phyloP scores from a whole-genome alignment of 2,113 vertebrate genomes.

The Phainopepla nitens region DNA sequence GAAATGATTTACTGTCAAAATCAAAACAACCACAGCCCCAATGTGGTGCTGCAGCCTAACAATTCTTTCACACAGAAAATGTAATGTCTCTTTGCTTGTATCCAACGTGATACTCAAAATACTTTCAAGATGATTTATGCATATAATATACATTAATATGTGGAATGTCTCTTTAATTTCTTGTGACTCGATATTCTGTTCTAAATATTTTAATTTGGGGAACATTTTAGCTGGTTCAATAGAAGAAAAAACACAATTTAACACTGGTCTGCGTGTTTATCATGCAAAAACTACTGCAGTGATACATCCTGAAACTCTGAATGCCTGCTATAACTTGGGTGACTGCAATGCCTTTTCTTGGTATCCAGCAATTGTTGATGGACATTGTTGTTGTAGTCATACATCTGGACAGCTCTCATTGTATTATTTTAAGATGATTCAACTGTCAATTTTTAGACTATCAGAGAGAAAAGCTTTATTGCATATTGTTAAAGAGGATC shows the following conservation, averaged over 20 bases:
- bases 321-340: not conserved
- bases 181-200: not conserved
- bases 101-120: not conserved
- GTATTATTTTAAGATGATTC: constrained; percentile 2
- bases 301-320: not conserved
- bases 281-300: not conserved
- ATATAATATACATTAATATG: not conserved
- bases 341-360: not conserved
- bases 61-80: constrained; percentile 39
- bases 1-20: constrained; percentile 43
- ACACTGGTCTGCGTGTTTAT: not conserved
- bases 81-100: not conserved
- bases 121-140: not conserved
- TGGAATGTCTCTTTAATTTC: not conserved
- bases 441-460: not conserved
- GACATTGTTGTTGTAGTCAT: no score
- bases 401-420: not conserved
- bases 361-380: not conserved
- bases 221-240: not conserved
- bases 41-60: constrained; percentile 10
- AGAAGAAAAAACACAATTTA: not conserved
- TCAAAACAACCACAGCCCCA: not conserved
- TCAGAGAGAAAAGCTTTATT: not conserved
- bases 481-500: not conserved
- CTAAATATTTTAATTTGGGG: not conserved